Conservation (phyloP, 2,113 vertebrate genomes). For the Cyprinodon brontotheroides region DNA sequence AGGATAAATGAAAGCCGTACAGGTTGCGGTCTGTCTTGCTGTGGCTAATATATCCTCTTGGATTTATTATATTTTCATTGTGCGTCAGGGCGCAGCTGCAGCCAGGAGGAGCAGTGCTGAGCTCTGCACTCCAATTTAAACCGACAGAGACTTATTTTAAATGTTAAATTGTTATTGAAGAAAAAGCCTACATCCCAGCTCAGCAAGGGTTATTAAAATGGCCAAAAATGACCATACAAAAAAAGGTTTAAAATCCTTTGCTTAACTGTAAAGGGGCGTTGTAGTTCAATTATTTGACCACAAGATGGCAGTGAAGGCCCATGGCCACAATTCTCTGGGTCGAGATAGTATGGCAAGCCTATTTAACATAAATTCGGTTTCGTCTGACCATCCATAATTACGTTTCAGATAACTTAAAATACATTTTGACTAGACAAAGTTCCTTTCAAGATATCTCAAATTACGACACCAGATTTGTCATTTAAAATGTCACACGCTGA, state of each 20-base stretch:
- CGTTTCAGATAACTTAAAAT: too few relatives aligned
- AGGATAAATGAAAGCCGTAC: background rate
- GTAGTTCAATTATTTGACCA: background rate
- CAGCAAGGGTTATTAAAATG: rapidly evolving
- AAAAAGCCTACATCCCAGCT: background rate
- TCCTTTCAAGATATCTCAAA: too few relatives aligned
- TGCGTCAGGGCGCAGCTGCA: slow-evolving; percentile 8
- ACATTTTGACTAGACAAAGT: too few relatives aligned
- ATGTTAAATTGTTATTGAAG: background rate
- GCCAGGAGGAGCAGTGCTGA: background rate
- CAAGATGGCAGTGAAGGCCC: slow-evolving; percentile 3
- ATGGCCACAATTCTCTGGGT: background rate
- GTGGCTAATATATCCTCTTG: background rate
- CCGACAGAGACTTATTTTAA: background rate
- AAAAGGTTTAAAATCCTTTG: background rate
- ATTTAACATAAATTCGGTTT: too few relatives aligned
- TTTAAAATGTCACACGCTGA: too few relatives aligned
- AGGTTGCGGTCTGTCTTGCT: background rate
- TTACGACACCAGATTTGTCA: too few relatives aligned
- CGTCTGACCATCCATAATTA: too few relatives aligned
- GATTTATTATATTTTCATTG: background rate
- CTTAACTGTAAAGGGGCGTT: background rate
- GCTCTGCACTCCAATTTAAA: background rate
- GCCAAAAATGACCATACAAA: background rate
- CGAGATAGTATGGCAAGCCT: background rate